phyloP scores from a whole-genome alignment of 2,797 vertebrate genomes.

The Syndactyla subalaris region DNA sequence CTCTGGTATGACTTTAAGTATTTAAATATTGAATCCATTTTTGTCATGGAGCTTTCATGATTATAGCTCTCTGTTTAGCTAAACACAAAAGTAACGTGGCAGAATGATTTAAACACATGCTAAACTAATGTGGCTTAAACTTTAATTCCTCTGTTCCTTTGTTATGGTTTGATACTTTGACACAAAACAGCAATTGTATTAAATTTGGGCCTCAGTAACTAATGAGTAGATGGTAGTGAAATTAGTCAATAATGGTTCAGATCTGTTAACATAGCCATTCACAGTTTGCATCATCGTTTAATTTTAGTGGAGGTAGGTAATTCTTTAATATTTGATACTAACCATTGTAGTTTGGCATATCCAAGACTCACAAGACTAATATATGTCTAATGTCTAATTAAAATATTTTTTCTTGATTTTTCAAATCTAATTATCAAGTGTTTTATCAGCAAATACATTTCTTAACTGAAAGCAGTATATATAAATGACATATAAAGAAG shows the following conservation, averaged over 20 bases:
- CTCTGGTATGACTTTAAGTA: neutral
- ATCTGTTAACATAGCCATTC: neutral
- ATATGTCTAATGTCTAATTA: neutral
- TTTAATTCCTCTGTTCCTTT: conserved; percentile 66
- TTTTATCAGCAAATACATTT: neutral
- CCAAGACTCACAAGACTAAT: neutral
- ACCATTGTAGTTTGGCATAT: neutral
- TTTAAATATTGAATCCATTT: conserved; percentile 38
- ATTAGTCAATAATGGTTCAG: conserved; percentile 43
- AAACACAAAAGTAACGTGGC: conserved; percentile 22
- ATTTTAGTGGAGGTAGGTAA: neutral
- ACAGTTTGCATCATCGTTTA: conserved; percentile 1
- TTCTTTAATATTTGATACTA: conserved; percentile 13
- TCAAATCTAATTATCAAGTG: neutral
- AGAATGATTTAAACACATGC: conserved; percentile 23
- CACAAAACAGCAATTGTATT: conserved; percentile 22
- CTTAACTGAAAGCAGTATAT: neutral
- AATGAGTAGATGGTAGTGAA: neutral
- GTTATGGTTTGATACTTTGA: conserved; percentile 58
- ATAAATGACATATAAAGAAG: neutral
- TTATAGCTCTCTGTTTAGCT: conserved; percentile 56
- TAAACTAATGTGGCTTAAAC: conserved; percentile 63
- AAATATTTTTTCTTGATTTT: neutral
- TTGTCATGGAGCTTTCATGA: conserved; percentile 59
- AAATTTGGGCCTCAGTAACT: conserved; percentile 36